Evolutionary conservation across 2,888 invertebrate genomes (phyloP), one percentile per base, ranked within the genome.

Genomic region (Acanthoscelides obtectus): DNA sequence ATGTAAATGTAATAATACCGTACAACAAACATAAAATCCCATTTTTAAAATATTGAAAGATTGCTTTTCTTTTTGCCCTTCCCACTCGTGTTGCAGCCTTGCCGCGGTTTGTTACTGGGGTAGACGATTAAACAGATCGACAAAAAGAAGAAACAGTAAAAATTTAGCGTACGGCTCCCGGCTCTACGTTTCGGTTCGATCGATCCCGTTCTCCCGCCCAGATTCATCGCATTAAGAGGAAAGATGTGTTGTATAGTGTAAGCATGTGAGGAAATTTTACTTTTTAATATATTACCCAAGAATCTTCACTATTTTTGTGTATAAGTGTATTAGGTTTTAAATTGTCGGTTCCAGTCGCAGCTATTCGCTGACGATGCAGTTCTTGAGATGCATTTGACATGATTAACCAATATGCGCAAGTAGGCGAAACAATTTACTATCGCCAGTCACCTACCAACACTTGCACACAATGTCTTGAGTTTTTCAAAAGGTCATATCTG

Each of bases 271-370:
- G 63, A 45, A 69, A 73, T 71, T 68, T 70, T 73, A 73, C 72
- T 72, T 72, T 70, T 75, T 73, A 72, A 73, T 70, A 45, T 71
- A 67, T 66, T 22, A 66, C 45, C 20, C 71, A 22, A 22, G 67
- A 67, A n/a, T 22, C 45, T 45, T 45, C 45, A 45, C 5, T 45
- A 45, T 45, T 45, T 45, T 45, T 45, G 45, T 45, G n/a, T n/a
- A n/a, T 45, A 45, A 45, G 45, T 45, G 45, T 45, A 45, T 45
- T 45, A 45, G 45, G 45, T 45, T 45, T 45, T 45, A 45, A 1
- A 45, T 45, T 45, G 17, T 17, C 45, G 17, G 45, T 17, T 45
- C 45, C 17, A 17, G 45, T 45, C 17, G 6, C 45, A 12, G 17
- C 12, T 45, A 12, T 45, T 45, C 45, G 12, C 45, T 12, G 12